phyloP scores from a whole-genome alignment of 2,113 vertebrate species.

The Siniperca chuatsi region DNA sequence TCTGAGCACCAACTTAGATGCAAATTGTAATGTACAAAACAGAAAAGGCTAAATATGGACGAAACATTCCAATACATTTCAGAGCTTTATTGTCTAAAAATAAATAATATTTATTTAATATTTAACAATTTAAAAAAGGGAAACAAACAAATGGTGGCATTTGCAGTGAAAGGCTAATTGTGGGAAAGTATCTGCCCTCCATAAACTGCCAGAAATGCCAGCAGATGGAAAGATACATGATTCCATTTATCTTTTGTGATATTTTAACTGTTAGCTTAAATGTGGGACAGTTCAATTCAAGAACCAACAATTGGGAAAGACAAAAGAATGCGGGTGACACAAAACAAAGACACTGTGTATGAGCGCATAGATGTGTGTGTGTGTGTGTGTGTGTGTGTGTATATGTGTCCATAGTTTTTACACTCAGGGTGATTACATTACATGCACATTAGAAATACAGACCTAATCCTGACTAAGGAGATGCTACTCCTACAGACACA shows the following conservation, averaged over 20 bases:
- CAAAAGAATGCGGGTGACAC: not conserved
- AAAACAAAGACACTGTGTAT: not conserved
- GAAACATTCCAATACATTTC: not conserved
- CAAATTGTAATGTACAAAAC: not conserved
- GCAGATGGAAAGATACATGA: slow-evolving; percentile 16
- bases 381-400: not conserved
- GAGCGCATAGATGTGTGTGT: not conserved
- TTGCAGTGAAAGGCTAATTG: not conserved
- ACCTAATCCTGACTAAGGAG: not conserved
- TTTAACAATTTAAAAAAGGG: not conserved
- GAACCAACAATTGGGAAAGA: not conserved
- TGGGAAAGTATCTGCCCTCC: not conserved
- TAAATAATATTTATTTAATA: not conserved
- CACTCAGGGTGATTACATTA: not conserved
- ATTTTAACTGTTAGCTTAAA: slow-evolving; percentile 2
- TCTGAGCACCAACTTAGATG: not conserved
- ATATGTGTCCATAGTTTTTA: not conserved
- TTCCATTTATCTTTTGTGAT: slow-evolving; percentile 1
- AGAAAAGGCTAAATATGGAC: not conserved
- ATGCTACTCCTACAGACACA: not conserved
- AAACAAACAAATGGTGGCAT: slow-evolving; percentile 11
- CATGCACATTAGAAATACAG: not conserved
- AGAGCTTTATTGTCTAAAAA: not conserved
- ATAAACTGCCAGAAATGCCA: slow-evolving; percentile 22
- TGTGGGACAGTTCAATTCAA: not conserved